Conservation (phyloP, 1,140 invertebrate species). For the Calephelis nemesis region DNA sequence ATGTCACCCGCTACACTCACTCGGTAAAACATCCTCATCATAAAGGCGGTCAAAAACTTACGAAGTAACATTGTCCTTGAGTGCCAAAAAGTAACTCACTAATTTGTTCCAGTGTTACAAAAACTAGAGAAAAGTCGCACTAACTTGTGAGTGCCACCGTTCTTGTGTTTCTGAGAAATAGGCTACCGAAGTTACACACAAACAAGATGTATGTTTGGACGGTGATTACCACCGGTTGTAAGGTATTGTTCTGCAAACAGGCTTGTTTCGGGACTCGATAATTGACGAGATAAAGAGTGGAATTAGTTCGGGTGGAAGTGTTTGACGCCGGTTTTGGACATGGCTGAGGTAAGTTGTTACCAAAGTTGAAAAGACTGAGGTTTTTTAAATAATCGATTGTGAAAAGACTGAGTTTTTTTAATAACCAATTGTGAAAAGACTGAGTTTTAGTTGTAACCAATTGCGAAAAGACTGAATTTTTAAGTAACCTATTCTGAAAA, state of each 20-base stretch:
- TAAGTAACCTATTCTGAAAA: too few species aligned
- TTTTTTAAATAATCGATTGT: background rate
- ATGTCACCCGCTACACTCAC: too few species aligned
- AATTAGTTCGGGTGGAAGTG: slow-evolving; percentile 45
- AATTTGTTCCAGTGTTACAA: slow-evolving; percentile 1
- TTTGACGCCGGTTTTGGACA: slow-evolving; percentile 18
- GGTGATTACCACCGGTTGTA: slow-evolving; percentile 41
- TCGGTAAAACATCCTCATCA: too few species aligned
- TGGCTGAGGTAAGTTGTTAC: background rate
- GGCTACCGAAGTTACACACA: slow-evolving; percentile 55
- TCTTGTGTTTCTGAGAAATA: slow-evolving; percentile 36
- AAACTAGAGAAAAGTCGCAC: slow-evolving; percentile 18
- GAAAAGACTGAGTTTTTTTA: too few species aligned
- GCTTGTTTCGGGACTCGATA: slow-evolving; percentile 47
- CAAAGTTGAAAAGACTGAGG: background rate
- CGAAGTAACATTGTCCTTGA: too few species aligned
- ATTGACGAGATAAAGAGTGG: slow-evolving; percentile 56
- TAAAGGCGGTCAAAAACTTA: too few species aligned
- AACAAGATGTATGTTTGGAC: slow-evolving; percentile 43
- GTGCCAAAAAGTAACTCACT: background rate
- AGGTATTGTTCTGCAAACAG: slow-evolving; percentile 44
- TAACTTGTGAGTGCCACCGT: slow-evolving; percentile 4
- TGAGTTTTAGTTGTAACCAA: too few species aligned
- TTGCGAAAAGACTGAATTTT: too few species aligned
- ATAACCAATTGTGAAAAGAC: too few species aligned